Conservation (phyloP, 2,113 vertebrate species). For the Datnioides undecimradiatus region DNA sequence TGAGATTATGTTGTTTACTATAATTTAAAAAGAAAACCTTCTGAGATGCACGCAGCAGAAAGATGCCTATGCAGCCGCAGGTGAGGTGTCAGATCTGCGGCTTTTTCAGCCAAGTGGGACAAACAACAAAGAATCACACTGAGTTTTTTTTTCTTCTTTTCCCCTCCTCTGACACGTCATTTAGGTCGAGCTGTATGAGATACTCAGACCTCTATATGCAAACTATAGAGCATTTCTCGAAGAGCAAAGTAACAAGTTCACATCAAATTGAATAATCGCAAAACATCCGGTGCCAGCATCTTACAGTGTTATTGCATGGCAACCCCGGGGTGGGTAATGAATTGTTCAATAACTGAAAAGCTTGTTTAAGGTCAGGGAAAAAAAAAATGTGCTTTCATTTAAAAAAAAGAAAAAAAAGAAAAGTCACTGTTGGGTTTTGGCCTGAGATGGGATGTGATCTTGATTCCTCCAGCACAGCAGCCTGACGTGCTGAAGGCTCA, state of each 20-base stretch:
- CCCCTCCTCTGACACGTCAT: no score
- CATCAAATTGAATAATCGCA: no score
- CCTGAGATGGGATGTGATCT: conserved; percentile 13
- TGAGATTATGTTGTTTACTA: not conserved
- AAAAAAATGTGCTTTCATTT: not conserved
- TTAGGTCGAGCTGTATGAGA: not conserved
- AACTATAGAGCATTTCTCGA: not conserved
- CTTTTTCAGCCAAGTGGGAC: no score
- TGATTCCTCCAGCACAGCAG: not conserved
- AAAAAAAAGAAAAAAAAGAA: no score
- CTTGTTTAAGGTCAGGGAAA: not conserved
- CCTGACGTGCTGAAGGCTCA: conserved; percentile 35
- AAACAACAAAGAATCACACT: no score
- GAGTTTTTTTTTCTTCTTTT: no score
- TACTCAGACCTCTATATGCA: no score
- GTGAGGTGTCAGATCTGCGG: not conserved
- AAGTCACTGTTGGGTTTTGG: not conserved
- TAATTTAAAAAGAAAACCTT: not conserved
- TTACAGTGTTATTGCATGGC: not conserved
- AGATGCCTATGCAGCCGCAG: not conserved
- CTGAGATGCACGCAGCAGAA: not conserved
- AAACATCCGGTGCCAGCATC: no score
- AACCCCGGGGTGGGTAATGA: not conserved
- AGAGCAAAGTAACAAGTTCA: not conserved
- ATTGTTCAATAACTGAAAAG: not conserved